Evolutionary conservation across 1,140 invertebrate genomes (phyloP), one percentile per base, ranked within the genome.

Genomic region (Pararge aegeria): DNA sequence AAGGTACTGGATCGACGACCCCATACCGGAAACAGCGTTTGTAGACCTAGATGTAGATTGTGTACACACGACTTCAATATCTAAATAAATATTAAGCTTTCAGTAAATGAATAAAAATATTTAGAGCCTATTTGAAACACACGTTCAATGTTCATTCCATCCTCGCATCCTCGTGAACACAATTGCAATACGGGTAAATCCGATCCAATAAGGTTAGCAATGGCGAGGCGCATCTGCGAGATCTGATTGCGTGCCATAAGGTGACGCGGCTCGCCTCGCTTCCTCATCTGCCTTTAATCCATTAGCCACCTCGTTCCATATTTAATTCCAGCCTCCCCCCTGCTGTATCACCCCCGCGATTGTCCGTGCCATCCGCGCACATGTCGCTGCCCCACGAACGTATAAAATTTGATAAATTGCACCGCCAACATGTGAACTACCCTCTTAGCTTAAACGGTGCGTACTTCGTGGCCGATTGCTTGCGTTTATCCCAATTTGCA

Each of bases 401-500:
- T 76, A 88, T 85, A 87, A 86, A 89, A 83, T 89, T 89, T 89
- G 86, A 89, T 87, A 89, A 87, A 89, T 89, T 76, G 81, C 75
- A 81, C 64, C 73, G 83, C 76, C 83, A 79, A 89, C 83, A 87
- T 84, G 83, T 73, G 83, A 87, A 86, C 80, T 89, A 89, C 86
- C 86, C 86, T 87, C 86, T 84, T 79, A 75, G 73, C 82, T 87
- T 85, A 84, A 85, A 81, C 83, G 75, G 73, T 68, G 66, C 77
- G 75, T 75, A 61, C 68, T 73, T 56, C 64, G 55, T 57, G 70
- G 61, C 61, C 67, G 61, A 53, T 52, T 38, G 2, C 0, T 2
- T 3, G 1, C 1, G 20, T 13, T 20, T 60, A 48, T 24, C 7
- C 48, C 10, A 74, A 74, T 68, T 53, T 50, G 13, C 64, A 69